Conservation (phyloP, 2,113 vertebrate genomes). For the Rhinogobius similis region DNA sequence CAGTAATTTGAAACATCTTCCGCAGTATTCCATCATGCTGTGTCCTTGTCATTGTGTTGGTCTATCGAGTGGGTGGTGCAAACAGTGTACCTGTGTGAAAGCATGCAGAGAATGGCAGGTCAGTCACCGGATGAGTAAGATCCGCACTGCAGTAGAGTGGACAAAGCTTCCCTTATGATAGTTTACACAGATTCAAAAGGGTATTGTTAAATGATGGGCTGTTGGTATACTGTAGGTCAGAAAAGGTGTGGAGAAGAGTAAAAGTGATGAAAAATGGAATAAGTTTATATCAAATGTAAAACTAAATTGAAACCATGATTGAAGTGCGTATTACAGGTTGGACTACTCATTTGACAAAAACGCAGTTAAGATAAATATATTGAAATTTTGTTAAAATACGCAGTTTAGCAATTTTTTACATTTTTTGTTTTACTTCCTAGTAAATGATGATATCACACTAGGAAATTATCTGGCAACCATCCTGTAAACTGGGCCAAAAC, state of each 20-base stretch:
- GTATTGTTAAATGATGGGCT: neutral
- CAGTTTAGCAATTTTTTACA: too few relatives aligned
- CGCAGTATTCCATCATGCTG: neutral
- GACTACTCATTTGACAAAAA: too few relatives aligned
- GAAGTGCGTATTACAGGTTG: too few relatives aligned
- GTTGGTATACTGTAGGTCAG: neutral
- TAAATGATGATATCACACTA: too few relatives aligned
- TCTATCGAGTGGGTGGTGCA: conserved; percentile 29
- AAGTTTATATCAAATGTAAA: too few relatives aligned
- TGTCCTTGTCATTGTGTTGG: conserved; percentile 28
- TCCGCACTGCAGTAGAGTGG: conserved; percentile 15
- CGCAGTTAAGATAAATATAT: too few relatives aligned
- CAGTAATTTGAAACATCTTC: conserved; percentile 11
- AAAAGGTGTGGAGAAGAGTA: neutral
- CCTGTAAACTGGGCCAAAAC: too few relatives aligned
- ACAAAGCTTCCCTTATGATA: neutral
- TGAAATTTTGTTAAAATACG: too few relatives aligned
- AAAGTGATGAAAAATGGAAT: neutral
- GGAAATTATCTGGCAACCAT: too few relatives aligned
- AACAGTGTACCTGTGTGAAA: conserved; percentile 36
- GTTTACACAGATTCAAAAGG: neutral
- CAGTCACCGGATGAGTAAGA: conserved; percentile 19
- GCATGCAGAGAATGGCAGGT: conserved; percentile 38
- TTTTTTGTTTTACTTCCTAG: too few relatives aligned
- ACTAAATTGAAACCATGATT: too few relatives aligned